Conservation (phyloP, 2,888 invertebrate species). For the Melanchra persicariae region DNA sequence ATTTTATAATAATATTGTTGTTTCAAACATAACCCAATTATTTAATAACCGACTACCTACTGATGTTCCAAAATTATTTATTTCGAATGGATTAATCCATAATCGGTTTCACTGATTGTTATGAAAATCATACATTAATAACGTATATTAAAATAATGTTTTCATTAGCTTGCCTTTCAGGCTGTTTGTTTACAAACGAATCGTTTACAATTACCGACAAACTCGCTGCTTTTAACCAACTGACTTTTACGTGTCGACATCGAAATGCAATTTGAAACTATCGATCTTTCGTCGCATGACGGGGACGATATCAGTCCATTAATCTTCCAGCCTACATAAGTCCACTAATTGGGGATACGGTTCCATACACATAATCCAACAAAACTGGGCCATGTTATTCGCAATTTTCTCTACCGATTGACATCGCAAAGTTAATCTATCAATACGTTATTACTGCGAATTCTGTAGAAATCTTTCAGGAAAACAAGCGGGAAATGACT, state of each 20-base stretch:
- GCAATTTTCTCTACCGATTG: constrained; percentile 53
- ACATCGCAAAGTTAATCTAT: constrained; percentile 50
- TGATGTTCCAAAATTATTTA: constrained; percentile 22
- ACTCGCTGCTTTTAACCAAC: too few relatives aligned
- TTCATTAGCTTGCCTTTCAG: constrained; percentile 5
- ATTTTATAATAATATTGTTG: neutral
- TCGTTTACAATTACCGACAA: neutral
- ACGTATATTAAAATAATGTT: constrained; percentile 19
- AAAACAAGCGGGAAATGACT: constrained; percentile 84
- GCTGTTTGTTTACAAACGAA: constrained; percentile 5
- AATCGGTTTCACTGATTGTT: constrained; percentile 24
- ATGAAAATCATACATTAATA: constrained; percentile 22
- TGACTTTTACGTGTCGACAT: constrained; percentile 7
- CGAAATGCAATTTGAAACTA: constrained; percentile 49
- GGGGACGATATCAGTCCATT: constrained; percentile 33
- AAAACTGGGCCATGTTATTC: constrained; percentile 49
- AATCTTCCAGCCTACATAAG: constrained; percentile 37
- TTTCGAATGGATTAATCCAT: constrained; percentile 17
- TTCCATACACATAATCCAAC: constrained; percentile 28
- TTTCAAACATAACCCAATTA: neutral
- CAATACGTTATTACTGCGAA: constrained; percentile 59
- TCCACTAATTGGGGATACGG: constrained; percentile 50
- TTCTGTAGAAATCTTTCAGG: constrained; percentile 78
- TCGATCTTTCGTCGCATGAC: constrained; percentile 40
- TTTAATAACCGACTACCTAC: neutral